Base-by-base conservation (phyloP, 2,797 vertebrate species). In the Chaunax sp. region DNA sequence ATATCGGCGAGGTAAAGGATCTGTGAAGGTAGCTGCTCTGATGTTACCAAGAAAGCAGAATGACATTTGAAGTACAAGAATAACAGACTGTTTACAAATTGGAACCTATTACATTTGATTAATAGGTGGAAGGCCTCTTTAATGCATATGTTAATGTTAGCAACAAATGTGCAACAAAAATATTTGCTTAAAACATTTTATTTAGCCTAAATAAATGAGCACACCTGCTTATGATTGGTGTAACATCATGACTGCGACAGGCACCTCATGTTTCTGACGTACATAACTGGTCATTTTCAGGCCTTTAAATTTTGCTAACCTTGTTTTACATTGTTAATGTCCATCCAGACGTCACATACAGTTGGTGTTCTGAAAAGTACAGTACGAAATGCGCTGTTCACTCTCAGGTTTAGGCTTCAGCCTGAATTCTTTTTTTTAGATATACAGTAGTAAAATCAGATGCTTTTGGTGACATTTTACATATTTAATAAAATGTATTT, bases 371-470 rank as follows among this genome's bases (percentile, higher is more conserved):
- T 67, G 57, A 64, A 76, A 72, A 54, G 55, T 64, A 54, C 56
- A 66, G 26, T 45, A 7, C 72, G 44, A 80, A 56, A 74, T 50
- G 49, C 84, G 77, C 78, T 81, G 75, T 83, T 59, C 2, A 5
- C 62, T 64, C 89, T 92, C 89, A 92, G 89, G 91, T 81, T 85
- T 56, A 73, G 72, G 72, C 81, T 84, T 70, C 55, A 50, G 49
- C 70, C 83, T 63, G 52, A 76, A 52, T 46, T 19, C 78, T 19
- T 51, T 44, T 30, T 64, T 41, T 33, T 44, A 28, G 6, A 52
- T 53, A 45, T 8, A 45, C 20, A 25, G 20, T 50, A 46, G 50
- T 69, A 6, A 26, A 59, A 75, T 37, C 20, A 38, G 5, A 15
- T 38, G 49, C 7, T 59, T 67, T 69, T 79, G 35, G 53, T 77